Evolutionary conservation across 2,113 vertebrate species (phyloP), one percentile per base, ranked within the genome.

Genomic region (rat (Rattus norvegicus)): DNA sequence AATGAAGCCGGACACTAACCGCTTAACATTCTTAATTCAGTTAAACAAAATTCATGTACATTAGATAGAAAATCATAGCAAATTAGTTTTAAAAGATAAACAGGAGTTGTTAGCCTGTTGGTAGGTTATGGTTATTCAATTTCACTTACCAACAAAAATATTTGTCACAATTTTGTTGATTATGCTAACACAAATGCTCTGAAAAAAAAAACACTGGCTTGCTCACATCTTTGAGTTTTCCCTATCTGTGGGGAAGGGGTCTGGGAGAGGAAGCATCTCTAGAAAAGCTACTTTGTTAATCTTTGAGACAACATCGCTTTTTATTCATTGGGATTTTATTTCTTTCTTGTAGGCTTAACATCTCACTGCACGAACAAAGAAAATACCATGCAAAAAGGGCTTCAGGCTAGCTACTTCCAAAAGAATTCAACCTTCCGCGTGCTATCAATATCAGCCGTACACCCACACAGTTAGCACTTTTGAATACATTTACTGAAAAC

Each of bases 381-480:
- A 99, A 98, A 97, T 97, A 97, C 96, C 98, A 98, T 96, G 97
- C 2, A 16, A 95, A 98, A 98, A 98, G 93, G 94, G 98, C 98
- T 98, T 97, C 79, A 1, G 98, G 98, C 97, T 98, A 98, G 98
- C 97, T 98, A 54, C 96, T 98, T 98, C 98, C 97, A 98, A 98
- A 98, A 98, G 95, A 96, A 98, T 98, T 98, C 98, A 98, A 97
- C 98, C 98, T 98, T 98, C 97, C n/a, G 30, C 98, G 98, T 96
- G 96, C 98, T 98, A 98, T 99, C 98, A 98, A 88, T 98, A 98
- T 98, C 98, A 98, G 97, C 94, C 90, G 89, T 97, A 97, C 98
- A 98, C 97, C 97, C 98, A 98, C 98, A 98, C 95, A 96, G 97
- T 98, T 99, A 98, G 97, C 98, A 98, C 98, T 98, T 98, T 97